These are phyloP conservation scores for Catocala fraxini DNA, from an alignment of 2,888 invertebrate genomes.

Conservation along the genomic window DNA sequence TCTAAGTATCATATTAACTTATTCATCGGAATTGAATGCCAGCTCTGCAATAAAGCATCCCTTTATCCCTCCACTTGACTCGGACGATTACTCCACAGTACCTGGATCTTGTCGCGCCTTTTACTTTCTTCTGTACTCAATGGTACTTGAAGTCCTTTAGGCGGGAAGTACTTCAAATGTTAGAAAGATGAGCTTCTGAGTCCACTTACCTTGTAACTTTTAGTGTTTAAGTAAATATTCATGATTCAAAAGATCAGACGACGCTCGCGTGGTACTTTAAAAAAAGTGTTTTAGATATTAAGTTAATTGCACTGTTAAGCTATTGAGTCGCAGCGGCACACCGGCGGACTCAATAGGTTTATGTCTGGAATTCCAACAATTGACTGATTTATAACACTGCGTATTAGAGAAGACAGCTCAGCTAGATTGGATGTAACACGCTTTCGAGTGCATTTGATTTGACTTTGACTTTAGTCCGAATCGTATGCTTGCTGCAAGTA, in stretches of 20 bases:
- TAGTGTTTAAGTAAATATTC: background rate
- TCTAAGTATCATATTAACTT: background rate
- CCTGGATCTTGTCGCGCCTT: slow-evolving; percentile 2
- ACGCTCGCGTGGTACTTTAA: background rate
- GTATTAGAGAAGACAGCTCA: too few relatives aligned
- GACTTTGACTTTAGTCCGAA: too few relatives aligned
- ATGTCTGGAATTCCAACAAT: too few relatives aligned
- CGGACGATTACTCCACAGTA: slow-evolving; percentile 5
- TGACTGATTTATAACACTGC: too few relatives aligned
- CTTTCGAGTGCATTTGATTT: too few relatives aligned
- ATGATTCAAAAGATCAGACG: too few relatives aligned
- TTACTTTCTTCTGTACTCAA: slow-evolving; percentile 7
- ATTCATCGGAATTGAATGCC: background rate
- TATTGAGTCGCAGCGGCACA: too few relatives aligned
- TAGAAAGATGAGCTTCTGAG: background rate
- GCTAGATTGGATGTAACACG: too few relatives aligned
- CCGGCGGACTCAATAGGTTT: too few relatives aligned
- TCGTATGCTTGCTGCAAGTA: too few relatives aligned
- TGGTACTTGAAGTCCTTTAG: background rate
- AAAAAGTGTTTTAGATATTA: too few relatives aligned
- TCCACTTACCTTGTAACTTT: background rate
- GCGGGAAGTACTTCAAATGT: background rate
- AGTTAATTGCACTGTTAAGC: too few relatives aligned
- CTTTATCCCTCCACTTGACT: background rate
- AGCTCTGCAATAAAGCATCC: background rate